Evolutionary conservation across 2,113 vertebrate genomes (phyloP).

Genomic region (Zosterops borbonicus): DNA sequence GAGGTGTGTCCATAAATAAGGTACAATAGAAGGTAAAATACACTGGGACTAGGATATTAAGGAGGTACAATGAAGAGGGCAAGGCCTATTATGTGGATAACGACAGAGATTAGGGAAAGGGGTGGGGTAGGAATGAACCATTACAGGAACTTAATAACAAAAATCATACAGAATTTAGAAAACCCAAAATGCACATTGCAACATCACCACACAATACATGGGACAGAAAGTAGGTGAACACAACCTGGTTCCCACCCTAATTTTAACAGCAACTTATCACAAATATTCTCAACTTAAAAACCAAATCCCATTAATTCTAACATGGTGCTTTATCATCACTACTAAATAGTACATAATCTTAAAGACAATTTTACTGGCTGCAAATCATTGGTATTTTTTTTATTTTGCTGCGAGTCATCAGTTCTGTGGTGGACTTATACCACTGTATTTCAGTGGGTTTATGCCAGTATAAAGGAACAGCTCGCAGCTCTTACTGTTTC

Average conservation of each 20-base stretch:
- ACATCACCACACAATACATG: neutral
- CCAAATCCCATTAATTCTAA: neutral
- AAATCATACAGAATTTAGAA: too few relatives aligned
- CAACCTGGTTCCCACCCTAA: neutral
- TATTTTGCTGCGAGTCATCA: neutral
- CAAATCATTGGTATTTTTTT: neutral
- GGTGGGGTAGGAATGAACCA: too few relatives aligned
- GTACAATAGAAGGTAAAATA: too few relatives aligned
- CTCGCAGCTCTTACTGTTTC: neutral
- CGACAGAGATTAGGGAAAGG: too few relatives aligned
- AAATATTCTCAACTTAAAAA: neutral
- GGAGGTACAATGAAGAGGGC: too few relatives aligned
- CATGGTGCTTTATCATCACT: neutral
- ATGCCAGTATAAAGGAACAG: neutral
- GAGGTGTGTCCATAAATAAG: too few relatives aligned
- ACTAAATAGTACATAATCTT: neutral
- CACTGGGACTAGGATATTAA: too few relatives aligned
- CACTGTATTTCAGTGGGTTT: neutral
- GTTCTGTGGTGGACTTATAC: neutral
- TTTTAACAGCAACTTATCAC: neutral
- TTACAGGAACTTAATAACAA: too few relatives aligned
- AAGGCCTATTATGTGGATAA: too few relatives aligned
- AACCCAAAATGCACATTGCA: too few relatives aligned
- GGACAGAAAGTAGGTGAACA: neutral
- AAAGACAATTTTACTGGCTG: neutral